Conservation (phyloP, 1,140 invertebrate species). For the Forficula auricularia region DNA sequence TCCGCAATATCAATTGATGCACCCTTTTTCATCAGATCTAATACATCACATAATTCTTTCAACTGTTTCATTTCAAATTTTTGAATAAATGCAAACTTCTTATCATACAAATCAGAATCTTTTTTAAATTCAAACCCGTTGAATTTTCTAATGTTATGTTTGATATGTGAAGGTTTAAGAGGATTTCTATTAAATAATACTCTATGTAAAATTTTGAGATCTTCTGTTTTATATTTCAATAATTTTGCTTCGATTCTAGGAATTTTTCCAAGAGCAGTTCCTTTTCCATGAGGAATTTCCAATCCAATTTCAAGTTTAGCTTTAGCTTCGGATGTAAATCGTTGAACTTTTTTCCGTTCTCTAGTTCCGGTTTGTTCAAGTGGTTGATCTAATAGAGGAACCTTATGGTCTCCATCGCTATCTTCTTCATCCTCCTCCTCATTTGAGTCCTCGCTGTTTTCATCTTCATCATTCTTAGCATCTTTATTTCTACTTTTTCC, state of each 20-base stretch:
- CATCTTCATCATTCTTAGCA: not conserved
- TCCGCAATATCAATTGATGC: slow-evolving; percentile 28
- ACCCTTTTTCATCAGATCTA: slow-evolving; percentile 44
- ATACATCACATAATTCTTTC: slow-evolving; percentile 42
- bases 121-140: slow-evolving; percentile 47
- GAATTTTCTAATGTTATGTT: slow-evolving; percentile 49
- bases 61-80: slow-evolving; percentile 36
- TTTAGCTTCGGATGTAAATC: slow-evolving; percentile 9
- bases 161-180: slow-evolving; percentile 34
- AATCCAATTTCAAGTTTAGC: slow-evolving; percentile 23
- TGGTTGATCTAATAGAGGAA: slow-evolving; percentile 15
- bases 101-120: slow-evolving; percentile 42
- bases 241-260: slow-evolving; percentile 34
- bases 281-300: slow-evolving; percentile 33
- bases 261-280: slow-evolving; percentile 35
- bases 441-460: slow-evolving; percentile 10
- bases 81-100: slow-evolving; percentile 23
- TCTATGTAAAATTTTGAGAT: slow-evolving; percentile 11
- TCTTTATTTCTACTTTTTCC: no score
- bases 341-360: slow-evolving; percentile 9
- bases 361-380: slow-evolving; percentile 9
- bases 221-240: slow-evolving; percentile 10
- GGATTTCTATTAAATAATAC: slow-evolving; percentile 18
- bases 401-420: slow-evolving; percentile 5
- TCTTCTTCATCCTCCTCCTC: slow-evolving; percentile 12